These are phyloP conservation scores for Physeter macrocephalus DNA, from an alignment of 2,113 vertebrate genomes.

Conservation along the genomic window DNA sequence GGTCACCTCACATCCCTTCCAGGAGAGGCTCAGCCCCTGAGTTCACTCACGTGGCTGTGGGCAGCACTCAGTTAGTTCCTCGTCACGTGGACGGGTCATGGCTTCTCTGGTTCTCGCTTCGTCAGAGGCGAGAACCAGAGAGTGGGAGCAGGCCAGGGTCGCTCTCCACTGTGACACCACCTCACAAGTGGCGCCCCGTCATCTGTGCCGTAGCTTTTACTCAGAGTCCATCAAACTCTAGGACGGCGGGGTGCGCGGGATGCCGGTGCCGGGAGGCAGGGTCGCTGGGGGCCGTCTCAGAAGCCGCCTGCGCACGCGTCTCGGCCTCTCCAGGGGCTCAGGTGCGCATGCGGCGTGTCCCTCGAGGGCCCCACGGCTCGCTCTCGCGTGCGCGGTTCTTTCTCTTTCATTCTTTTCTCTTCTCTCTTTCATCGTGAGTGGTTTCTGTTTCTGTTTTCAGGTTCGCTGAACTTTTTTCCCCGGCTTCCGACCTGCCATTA, in stretches of 20 bases:
- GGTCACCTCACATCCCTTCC: accelerated
- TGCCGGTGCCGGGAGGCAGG: not conserved
- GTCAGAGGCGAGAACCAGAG: not conserved
- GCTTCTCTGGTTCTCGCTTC: no score
- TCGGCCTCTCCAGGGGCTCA: accelerated
- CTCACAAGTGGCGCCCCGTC: no score
- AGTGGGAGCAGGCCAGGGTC: not conserved
- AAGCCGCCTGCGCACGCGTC: accelerated
- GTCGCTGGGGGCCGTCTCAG: not conserved
- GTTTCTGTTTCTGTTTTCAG: not conserved
- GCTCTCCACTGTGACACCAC: accelerated
- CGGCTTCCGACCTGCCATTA: accelerated
- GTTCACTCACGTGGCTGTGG: accelerated
- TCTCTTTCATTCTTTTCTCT: not conserved
- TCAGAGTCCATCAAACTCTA: no score
- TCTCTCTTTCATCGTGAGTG: not conserved
- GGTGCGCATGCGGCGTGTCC: accelerated
- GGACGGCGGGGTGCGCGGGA: accelerated
- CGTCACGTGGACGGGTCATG: accelerated
- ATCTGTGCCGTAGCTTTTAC: not conserved
- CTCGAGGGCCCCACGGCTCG: accelerated
- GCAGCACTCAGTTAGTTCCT: no score
- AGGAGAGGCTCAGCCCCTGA: not conserved
- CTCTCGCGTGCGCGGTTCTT: accelerated
- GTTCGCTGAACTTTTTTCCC: not conserved